These are phyloP conservation scores for Microtus richardsoni DNA, from an alignment of 2,113 vertebrate genomes.

Conservation along the genomic window DNA sequence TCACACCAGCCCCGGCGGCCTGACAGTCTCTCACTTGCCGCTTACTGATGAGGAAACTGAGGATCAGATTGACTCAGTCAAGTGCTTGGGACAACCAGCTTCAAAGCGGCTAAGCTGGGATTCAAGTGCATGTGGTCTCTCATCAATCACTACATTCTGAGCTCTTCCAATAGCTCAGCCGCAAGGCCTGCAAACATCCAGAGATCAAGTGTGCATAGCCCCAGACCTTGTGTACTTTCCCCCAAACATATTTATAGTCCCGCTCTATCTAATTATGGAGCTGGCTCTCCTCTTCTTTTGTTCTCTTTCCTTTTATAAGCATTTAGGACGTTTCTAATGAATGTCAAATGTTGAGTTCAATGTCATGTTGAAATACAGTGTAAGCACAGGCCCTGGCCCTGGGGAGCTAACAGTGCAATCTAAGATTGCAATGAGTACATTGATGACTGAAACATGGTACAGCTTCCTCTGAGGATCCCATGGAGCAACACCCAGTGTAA, in stretches of 20 bases:
- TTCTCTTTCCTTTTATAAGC: neutral
- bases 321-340: conserved; percentile 42
- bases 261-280: neutral
- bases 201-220: neutral
- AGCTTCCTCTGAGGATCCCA: neutral
- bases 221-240: neutral
- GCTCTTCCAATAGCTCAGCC: conserved; percentile 11
- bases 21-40: neutral
- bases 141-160: neutral
- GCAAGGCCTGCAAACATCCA: neutral
- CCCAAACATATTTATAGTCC: neutral
- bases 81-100: neutral
- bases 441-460: neutral
- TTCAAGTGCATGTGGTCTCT: neutral
- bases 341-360: conserved; percentile 40
- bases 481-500: neutral
- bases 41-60: conserved; percentile 52
- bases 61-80: neutral
- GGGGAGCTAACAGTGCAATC: neutral
- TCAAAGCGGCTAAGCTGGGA: neutral
- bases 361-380: neutral
- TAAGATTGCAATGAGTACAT: neutral
- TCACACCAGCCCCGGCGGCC: neutral
- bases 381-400: neutral
- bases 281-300: neutral